Evolutionary conservation across 2,797 vertebrate genomes (phyloP), one percentile per base, ranked within the genome.

Genomic region (Ptychobarbus kaznakovi): DNA sequence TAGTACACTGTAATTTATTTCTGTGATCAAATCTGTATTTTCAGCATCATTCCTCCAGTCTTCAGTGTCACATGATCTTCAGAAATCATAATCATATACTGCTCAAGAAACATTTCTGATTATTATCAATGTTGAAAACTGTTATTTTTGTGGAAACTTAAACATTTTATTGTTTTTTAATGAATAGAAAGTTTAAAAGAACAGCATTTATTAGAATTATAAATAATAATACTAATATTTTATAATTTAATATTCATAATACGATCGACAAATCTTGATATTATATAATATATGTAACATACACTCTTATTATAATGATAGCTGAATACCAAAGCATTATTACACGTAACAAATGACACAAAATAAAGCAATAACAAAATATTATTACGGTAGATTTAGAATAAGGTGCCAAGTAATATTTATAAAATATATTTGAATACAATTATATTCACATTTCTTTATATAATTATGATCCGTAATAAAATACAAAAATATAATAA

Each of bases 1-100:
- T 0, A 1, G 0, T 18, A 12, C 11, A 18, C 0, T 32, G 20
- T 42, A 12, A 40, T 42, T 70, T 6, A 70, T 70, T 69, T 1
- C 18, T 1, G 66, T 68, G 8, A 68, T 69, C 18, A 6, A 1
- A 20, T 18, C 66, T 69, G 66, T 0, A 63, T 63, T 63, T 63
- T 61, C 56, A 65, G 11, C 61, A 25, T 28, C 25, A 28, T 65
- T 65, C 16, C 61, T 65, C 4, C 28, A 28, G 63, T 65, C 63
- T 65, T 68, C 61, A 65, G 13, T 8, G 25, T 65, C 65, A 68
- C 13, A 73, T 49, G 70, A 49, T 49, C 70, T 46, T 46, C 40
- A 46, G n/a, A 46, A 73, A 28, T 73, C 6, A 73, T 3, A 15
- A 0, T 13, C 3, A 69, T 69, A 42, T 40, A 4, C 3, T 13